A percentile compares a stretch with the other conserved stretches of the same genome.
Evolutionary conservation across 2,888 invertebrate genomes (phyloP).

Genomic region (Siphonodentalium dalli): DNA sequence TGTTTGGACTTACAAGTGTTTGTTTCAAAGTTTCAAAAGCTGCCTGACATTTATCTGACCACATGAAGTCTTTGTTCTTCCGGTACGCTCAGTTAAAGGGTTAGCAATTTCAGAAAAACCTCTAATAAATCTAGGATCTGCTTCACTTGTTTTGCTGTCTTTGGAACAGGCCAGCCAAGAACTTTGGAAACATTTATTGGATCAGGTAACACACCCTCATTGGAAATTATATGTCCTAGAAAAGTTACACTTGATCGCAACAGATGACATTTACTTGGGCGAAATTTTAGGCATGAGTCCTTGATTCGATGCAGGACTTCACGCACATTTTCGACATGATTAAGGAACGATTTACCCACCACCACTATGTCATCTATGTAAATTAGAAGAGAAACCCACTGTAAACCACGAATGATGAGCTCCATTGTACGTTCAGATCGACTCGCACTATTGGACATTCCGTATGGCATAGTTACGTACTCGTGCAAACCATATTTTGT

Average conservation of each 20-base stretch:
- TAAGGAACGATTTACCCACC: background rate
- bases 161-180: background rate
- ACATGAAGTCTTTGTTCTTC: background rate
- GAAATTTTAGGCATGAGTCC: background rate
- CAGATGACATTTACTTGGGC: background rate
- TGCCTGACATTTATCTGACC: background rate
- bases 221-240: background rate
- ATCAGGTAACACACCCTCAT: background rate
- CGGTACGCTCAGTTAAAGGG: background rate
- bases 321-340: background rate
- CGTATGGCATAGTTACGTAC: slow-evolving; percentile 2
- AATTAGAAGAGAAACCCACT: background rate
- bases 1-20: background rate
- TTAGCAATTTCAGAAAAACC: background rate
- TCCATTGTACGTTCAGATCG: slow-evolving; percentile 1
- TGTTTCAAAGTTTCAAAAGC: background rate
- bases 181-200: background rate
- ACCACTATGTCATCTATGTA: slow-evolving; percentile 16
- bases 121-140: too few relatives aligned
- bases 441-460: background rate
- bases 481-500: background rate
- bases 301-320: background rate
- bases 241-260: background rate
- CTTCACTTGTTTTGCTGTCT: background rate
- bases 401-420: background rate